Conservation (phyloP, 1,140 invertebrate genomes). For the Ptiloglossa arizonensis region DNA sequence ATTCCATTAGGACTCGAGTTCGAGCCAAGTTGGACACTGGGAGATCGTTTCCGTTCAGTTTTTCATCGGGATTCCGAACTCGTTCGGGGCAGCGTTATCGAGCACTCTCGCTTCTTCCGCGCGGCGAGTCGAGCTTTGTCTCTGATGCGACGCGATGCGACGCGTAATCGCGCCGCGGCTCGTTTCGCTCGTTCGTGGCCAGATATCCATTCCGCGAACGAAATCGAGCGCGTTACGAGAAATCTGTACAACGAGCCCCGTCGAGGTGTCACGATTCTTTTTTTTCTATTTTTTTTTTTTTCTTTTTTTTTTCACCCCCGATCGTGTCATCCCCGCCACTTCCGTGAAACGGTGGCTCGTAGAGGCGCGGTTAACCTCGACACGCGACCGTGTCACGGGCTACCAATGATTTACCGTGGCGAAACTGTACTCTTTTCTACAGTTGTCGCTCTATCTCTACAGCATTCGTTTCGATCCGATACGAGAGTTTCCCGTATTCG, state of each 20-base stretch:
- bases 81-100: background rate
- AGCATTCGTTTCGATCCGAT: too few relatives aligned
- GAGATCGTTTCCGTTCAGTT: slow-evolving; percentile 15
- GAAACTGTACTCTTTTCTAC: too few relatives aligned
- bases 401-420: too few relatives aligned
- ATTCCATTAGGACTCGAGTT: slow-evolving; percentile 21
- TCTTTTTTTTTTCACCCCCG: too few relatives aligned
- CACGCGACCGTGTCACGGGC: too few relatives aligned
- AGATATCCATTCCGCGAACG: background rate
- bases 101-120: slow-evolving; percentile 16
- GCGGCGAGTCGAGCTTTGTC: background rate
- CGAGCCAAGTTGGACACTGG: slow-evolving; percentile 5
- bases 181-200: background rate
- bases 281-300: too few relatives aligned
- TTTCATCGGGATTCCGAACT: background rate
- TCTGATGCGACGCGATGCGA: background rate
- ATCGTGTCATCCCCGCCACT: too few relatives aligned
- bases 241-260: background rate
- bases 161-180: background rate
- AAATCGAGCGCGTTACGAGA: background rate
- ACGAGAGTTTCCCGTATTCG: too few relatives aligned
- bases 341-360: too few relatives aligned
- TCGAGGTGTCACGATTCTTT: too few relatives aligned
- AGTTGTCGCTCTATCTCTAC: too few relatives aligned
- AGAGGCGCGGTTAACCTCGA: too few relatives aligned